These are phyloP conservation scores for Catajapyx aquilonaris DNA, from an alignment of 1,140 invertebrate genomes.

Conservation along the genomic window DNA sequence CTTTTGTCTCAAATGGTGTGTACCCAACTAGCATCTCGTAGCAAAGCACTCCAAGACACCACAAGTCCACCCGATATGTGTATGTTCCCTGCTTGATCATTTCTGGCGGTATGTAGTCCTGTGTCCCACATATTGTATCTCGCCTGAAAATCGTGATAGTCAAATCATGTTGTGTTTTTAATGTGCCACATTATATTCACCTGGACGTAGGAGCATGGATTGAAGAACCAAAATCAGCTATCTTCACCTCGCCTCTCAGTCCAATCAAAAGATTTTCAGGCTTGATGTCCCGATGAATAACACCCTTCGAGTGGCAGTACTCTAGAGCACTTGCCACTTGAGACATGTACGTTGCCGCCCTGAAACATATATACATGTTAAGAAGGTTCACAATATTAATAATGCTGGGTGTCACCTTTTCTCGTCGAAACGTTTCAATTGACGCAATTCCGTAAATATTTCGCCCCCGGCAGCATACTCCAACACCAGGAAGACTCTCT, in stretches of 20 bases:
- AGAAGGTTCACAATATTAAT: no score
- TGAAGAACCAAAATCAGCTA: no score
- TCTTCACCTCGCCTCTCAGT: no score
- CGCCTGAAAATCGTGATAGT: slow-evolving; percentile 37
- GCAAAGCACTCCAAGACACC: slow-evolving; percentile 79
- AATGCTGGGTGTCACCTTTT: no score
- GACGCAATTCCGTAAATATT: slow-evolving; percentile 27
- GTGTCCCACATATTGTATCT: slow-evolving; percentile 79
- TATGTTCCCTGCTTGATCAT: slow-evolving; percentile 72
- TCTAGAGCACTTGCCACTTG: slow-evolving; percentile 27
- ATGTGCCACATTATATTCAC: no score
- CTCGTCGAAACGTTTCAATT: no score
- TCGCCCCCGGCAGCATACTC: slow-evolving; percentile 40
- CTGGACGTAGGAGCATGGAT: no score
- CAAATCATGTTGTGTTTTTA: no score
- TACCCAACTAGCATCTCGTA: slow-evolving; percentile 76
- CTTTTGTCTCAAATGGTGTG: slow-evolving; percentile 70
- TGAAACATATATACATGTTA: no score
- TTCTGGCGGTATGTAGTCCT: slow-evolving; percentile 92
- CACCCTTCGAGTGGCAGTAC: slow-evolving; percentile 37
- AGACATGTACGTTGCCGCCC: no score
- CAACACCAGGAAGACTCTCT: slow-evolving; percentile 34
- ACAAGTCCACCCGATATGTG: slow-evolving; percentile 63
- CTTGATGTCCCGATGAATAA: slow-evolving; percentile 36
- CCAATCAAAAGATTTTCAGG: slow-evolving; percentile 45